Base-by-base conservation (phyloP, 2,797 vertebrate genomes). In the Sebastiscus albofasciatus region DNA sequence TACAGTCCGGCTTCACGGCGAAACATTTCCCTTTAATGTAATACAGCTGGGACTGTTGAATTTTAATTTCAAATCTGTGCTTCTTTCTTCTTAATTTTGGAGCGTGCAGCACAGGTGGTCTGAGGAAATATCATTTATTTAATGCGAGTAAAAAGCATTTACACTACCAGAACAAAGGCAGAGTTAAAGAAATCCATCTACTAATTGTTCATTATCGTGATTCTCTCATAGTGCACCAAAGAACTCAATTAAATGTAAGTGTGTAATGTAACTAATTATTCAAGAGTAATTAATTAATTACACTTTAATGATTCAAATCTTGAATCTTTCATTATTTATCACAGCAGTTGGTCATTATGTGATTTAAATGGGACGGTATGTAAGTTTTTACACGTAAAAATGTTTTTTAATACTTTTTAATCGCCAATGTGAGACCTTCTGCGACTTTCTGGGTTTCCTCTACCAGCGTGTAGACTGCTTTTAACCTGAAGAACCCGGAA, bases 31-130 rank as follows among this genome's bases (percentile, higher is more conserved):
- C 77, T 87, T 77, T 81, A 82, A 71, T 85, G 80, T 74, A 83
- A 89, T 82, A 80, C 87, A 93, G 70, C 72, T 74, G 80, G 69
- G 74, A 86, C 31, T 79, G 80, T 33, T 80, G 75, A 73, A 72
- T 85, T 82, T 81, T 88, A 82, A 88, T 79, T 86, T 83, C 49
- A 82, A 85, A 93, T 88, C 81, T 83, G 72, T 42, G 74, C 76
- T 79, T 83, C 83, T 89, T 88, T 89, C 64, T 72, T 85, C 75
- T 90, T 85, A 62, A 87, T 93, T 91, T 79, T 67, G 76, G 62
- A 90, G 77, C 75, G 46, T 66, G 70, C 46, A 9, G 79, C 72
- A 72, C 82, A 86, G 84, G 83, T 86, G 91, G 83, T 75, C 75
- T 16, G 65, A 59, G 56, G 58, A 79, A 85, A 85, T 74, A 80